Evolutionary conservation across 2,113 vertebrate genomes (phyloP), one percentile per base, ranked within the genome.

Genomic region (Coregonus clupeaformis): DNA sequence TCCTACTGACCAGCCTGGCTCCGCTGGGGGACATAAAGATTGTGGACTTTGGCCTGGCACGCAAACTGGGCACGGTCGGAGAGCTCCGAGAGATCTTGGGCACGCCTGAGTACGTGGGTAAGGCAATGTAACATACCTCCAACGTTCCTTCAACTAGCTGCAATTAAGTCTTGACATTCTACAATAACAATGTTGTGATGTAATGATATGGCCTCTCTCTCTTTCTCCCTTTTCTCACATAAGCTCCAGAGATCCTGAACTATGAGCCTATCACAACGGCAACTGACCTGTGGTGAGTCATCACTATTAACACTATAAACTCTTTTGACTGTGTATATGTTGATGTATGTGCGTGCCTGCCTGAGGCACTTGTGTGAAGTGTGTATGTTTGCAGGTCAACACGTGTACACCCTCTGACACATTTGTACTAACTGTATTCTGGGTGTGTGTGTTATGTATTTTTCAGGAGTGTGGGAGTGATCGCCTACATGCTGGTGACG

Each of bases 11-110:
- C 84, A 94, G 93, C 20, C 1, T 92, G 77, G 93, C 77, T 66
- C 96, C 97, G 80, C 93, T 95, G n/a, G 97, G 96, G 60, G 97
- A 99, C 87, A 95, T 99, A 72, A 98, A 98, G 92, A 96, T 99
- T 32, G 97, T 99, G 13, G 97, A 99, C 92, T 98, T 99, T 85
- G 97, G 97, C 68, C 94, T 99, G 94, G 95, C 97, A 45, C 94
- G 97, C 77, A 94, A 94, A 75, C 90, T 99, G 71, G 96, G 96
- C 27, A 92, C 87, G 70, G 86, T 84, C 0, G 90, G 87, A 68
- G 97, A 98, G 42, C 94, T 98, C 73, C 85, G 97, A 24, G 96
- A 98, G 87, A 98, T 99, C 78, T 93, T 98, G 90, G 97, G 97
- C 72, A 99, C 97, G 0, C 96, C 96, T 6, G 97, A 99, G 75